Evolutionary conservation across 1,140 invertebrate genomes (phyloP).

Genomic region (Sycobia sp.): DNA sequence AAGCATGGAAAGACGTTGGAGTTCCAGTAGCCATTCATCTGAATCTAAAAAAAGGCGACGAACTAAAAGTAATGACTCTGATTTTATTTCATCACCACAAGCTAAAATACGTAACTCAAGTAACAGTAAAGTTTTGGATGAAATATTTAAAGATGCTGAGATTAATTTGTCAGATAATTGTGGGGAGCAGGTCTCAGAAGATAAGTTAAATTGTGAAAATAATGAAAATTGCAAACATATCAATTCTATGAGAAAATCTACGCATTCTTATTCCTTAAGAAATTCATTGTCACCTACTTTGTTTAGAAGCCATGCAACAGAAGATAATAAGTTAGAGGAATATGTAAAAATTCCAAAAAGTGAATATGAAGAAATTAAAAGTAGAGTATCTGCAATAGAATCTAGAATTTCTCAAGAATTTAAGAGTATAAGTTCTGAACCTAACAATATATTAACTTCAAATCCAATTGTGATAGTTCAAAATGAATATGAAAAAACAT

Average conservation of each 20-base stretch:
- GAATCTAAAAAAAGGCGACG: slow-evolving; percentile 43
- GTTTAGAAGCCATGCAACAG: background rate
- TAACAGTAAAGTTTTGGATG: slow-evolving; percentile 41
- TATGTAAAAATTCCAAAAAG: slow-evolving; percentile 73
- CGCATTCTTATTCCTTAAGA: slow-evolving; percentile 26
- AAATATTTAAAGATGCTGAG: slow-evolving; percentile 51
- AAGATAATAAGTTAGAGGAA: slow-evolving; percentile 50
- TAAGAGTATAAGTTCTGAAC: slow-evolving; percentile 56
- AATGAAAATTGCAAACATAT: slow-evolving; percentile 28
- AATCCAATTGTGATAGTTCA: slow-evolving; percentile 64
- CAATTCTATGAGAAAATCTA: slow-evolving; percentile 28
- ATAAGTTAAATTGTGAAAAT: slow-evolving; percentile 27
- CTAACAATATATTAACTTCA: slow-evolving; percentile 33
- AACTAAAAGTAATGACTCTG: slow-evolving; percentile 41
- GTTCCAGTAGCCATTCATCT: slow-evolving; percentile 42
- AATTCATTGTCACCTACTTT: slow-evolving; percentile 6
- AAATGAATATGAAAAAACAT: slow-evolving; percentile 73
- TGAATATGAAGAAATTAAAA: slow-evolving; percentile 78
- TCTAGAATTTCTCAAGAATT: slow-evolving; percentile 72
- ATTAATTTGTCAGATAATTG: slow-evolving; percentile 55
- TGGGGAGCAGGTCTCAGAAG: slow-evolving; percentile 36
- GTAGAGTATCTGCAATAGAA: slow-evolving; percentile 72
- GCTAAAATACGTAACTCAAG: slow-evolving; percentile 36
- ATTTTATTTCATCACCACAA: slow-evolving; percentile 36
- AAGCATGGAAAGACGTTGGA: slow-evolving; percentile 53